Evolutionary conservation across 2,797 vertebrate species (phyloP).

Genomic region (Enteromius thamalakanensis): DNA sequence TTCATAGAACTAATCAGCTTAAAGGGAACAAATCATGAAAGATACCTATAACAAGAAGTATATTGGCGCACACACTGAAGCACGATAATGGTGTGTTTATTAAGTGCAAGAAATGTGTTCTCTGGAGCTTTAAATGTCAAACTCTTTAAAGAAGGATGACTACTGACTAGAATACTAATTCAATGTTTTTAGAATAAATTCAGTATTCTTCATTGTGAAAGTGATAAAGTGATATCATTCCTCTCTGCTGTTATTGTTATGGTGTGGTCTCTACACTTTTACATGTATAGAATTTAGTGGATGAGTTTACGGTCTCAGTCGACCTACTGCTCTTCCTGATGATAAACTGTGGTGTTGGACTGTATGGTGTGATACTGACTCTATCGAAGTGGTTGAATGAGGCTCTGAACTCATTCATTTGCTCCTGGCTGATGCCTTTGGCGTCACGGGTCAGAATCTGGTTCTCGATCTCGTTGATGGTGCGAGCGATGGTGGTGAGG

Average conservation of each 20-base stretch:
- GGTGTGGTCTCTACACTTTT: background rate
- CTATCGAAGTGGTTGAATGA: conserved; percentile 99
- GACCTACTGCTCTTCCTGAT: background rate
- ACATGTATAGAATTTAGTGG: background rate
- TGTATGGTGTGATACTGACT: conserved; percentile 77
- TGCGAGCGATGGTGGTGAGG: conserved; percentile 95
- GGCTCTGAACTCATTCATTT: conserved; percentile 96
- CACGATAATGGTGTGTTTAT: background rate
- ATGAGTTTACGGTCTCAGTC: background rate
- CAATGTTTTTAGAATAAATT: background rate
- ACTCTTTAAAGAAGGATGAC: background rate
- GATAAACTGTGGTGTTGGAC: conserved; percentile 18
- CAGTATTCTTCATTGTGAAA: background rate
- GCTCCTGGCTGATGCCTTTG: conserved; percentile 98
- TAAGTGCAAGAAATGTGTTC: background rate
- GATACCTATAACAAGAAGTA: background rate
- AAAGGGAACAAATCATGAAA: background rate
- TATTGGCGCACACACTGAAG: background rate
- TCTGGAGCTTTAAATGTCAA: background rate
- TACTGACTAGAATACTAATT: background rate
- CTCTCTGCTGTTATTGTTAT: background rate
- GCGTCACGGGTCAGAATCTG: conserved; percentile 96
- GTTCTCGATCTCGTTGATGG: conserved; percentile 97
- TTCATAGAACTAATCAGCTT: background rate
- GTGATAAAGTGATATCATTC: background rate